phyloP scores from a whole-genome alignment of 2,113 vertebrate species.

The Clarias batrachus region DNA sequence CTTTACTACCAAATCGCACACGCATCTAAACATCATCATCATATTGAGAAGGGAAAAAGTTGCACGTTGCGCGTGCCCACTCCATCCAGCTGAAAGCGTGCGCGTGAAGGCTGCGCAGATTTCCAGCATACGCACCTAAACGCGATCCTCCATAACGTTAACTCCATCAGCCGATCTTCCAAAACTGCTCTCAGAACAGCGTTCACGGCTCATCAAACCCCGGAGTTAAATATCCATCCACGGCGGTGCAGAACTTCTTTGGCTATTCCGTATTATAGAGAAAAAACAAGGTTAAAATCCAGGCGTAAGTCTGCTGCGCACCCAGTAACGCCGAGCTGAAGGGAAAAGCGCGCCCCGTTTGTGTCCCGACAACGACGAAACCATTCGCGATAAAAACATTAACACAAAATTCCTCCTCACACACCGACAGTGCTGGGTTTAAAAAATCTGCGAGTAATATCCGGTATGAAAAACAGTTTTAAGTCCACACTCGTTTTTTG shows the following conservation, averaged over 20 bases:
- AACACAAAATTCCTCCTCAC: slow-evolving; percentile 5
- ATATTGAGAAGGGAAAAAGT: no score
- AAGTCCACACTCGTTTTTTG: slow-evolving; percentile 13
- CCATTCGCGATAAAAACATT: not conserved
- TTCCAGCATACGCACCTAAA: slow-evolving; percentile 67
- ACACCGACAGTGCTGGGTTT: not conserved
- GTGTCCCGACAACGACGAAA: not conserved
- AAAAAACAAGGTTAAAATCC: slow-evolving; percentile 1
- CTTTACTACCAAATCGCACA: not conserved
- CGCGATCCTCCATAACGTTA: slow-evolving; percentile 68
- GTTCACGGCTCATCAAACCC: slow-evolving; percentile 57
- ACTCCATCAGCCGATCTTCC: slow-evolving; percentile 73
- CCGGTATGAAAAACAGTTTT: not conserved
- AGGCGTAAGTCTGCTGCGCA: slow-evolving; percentile 20
- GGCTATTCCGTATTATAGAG: not conserved
- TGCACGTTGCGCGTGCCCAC: not conserved
- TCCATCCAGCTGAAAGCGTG: no score
- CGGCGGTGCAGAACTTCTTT: not conserved
- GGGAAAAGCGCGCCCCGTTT: slow-evolving; percentile 25
- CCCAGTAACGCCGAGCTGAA: slow-evolving; percentile 6
- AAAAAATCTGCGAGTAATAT: not conserved
- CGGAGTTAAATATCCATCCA: slow-evolving; percentile 63
- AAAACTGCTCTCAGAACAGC: slow-evolving; percentile 40
- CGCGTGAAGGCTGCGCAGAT: not conserved
- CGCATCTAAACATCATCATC: not conserved